Conservation (phyloP, 2,113 vertebrate species). For the Hippopotamus amphibius region DNA sequence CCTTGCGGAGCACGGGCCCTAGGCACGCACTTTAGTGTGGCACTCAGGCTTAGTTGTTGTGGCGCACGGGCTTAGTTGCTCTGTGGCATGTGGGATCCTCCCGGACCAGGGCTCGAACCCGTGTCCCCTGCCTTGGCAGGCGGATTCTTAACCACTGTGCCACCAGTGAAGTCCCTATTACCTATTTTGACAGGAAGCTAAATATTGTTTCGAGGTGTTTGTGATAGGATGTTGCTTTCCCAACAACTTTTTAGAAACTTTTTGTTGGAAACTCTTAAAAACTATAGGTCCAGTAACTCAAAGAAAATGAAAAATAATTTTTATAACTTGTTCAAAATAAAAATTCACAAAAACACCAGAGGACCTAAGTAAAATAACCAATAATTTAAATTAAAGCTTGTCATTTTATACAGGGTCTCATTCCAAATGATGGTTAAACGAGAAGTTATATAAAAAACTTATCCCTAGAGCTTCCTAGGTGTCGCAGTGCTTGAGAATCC, state of each 20-base stretch:
- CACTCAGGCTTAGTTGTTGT: too few relatives aligned
- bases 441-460: not conserved
- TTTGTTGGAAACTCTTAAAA: not conserved
- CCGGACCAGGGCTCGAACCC: too few relatives aligned
- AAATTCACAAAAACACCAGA: not conserved
- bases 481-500: not conserved
- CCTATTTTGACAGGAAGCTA: not conserved
- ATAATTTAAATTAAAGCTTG: conserved; percentile 4
- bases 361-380: not conserved
- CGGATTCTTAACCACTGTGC: too few relatives aligned
- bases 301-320: not conserved
- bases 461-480: not conserved
- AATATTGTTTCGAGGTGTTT: not conserved
- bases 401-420: not conserved
- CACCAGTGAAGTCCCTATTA: not conserved
- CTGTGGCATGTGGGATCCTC: too few relatives aligned
- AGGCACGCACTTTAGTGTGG: too few relatives aligned
- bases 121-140: too few relatives aligned
- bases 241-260: not conserved
- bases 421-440: not conserved
- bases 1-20: too few relatives aligned
- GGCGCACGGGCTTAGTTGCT: too few relatives aligned
- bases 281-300: not conserved
- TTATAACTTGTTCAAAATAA: not conserved
- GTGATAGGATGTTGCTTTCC: not conserved